These are phyloP conservation scores for Sarcoramphus papa DNA, from an alignment of 2,797 vertebrate species.

Conservation along the genomic window DNA sequence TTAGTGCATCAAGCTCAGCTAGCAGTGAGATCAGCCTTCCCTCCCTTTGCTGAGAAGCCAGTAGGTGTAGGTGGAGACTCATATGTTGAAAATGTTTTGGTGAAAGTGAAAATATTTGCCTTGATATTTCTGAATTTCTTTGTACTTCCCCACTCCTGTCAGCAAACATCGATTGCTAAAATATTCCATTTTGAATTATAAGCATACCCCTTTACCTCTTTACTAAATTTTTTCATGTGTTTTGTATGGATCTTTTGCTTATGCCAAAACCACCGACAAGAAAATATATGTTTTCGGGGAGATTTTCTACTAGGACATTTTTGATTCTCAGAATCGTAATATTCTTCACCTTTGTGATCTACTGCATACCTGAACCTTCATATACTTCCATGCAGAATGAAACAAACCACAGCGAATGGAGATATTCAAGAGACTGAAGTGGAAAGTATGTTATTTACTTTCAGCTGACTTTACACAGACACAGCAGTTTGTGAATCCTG, in stretches of 20 bases:
- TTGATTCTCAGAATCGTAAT: neutral
- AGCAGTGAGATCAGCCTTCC: neutral
- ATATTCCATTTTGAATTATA: neutral
- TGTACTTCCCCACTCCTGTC: neutral
- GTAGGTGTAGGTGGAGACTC: neutral
- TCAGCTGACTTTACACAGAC: conserved; percentile 48
- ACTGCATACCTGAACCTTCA: neutral
- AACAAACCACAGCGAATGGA: conserved; percentile 8
- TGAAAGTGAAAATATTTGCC: neutral
- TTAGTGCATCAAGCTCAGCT: neutral
- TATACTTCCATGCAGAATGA: neutral
- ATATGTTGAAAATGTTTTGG: neutral
- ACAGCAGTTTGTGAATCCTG: conserved; percentile 15
- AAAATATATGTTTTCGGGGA: neutral
- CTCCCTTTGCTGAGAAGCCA: neutral
- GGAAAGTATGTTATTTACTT: conserved; percentile 37
- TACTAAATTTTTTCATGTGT: neutral
- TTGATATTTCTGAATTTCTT: neutral
- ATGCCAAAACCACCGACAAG: neutral
- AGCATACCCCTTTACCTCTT: neutral
- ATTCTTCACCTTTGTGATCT: neutral
- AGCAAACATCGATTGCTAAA: neutral
- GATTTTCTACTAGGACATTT: neutral
- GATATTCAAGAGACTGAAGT: neutral
- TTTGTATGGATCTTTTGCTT: neutral